Evolutionary conservation across 2,113 vertebrate species (phyloP), one percentile per base, ranked within the genome.

Genomic region (Nibea albiflora): DNA sequence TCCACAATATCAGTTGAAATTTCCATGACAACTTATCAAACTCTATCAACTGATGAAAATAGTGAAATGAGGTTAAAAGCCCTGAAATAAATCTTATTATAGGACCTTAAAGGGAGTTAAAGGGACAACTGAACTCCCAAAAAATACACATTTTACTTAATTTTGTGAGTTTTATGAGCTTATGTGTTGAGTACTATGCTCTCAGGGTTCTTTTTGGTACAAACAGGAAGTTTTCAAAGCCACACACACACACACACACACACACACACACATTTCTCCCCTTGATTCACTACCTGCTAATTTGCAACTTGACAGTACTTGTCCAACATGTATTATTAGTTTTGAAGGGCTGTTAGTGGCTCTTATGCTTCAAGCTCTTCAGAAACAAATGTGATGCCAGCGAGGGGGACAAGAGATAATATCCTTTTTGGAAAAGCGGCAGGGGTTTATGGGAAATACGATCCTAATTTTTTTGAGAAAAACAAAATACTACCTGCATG

Each of bases 291-390:
- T 15, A 57, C 28, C 70, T 64, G 75, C 61, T 68, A 0, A 76
- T 78, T 83, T 75, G 28, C 52, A 78, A 60, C 77, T 80, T 83
- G 80, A 86, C 73, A 50, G 78, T 42, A 49, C 54, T 50, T 44
- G 24, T 73, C 44, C 66, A 70, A 70, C 0, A 9, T 44, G n/a
- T 47, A 42, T 64, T 50, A 28, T 64, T 26, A 4, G 17, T 61
- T 73, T 68, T 75, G 44, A 39, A 80, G 76, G 31, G 73, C 65
- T 71, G 54, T 64, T 42, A n/a, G 52, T 4, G 28, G 50, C 78
- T 66, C 52, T 77, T 12, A 14, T 42, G 61, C 64, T 54, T 52
- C 39, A 7, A n/a, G 63, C 62, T 72, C 26, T 71, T 63, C 79
- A 75, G 1, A 58, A 81, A 79, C 61, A 65, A 74, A 71, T 53